Base-by-base conservation (phyloP, 2,797 vertebrate genomes). In the Apogon hyalosoma region DNA sequence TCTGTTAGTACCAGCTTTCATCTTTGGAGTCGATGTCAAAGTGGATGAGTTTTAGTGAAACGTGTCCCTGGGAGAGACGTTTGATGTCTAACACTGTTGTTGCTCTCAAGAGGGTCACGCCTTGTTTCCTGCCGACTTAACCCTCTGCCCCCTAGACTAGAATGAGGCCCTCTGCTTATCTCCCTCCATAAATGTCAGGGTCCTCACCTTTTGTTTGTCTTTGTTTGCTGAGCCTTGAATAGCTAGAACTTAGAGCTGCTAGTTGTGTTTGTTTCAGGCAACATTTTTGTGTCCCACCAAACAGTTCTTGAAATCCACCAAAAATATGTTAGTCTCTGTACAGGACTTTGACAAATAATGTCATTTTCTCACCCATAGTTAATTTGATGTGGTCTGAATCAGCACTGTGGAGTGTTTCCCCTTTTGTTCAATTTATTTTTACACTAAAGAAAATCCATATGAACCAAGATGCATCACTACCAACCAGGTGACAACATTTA, bases 71-170 rank as follows among this genome's bases (percentile, higher is more conserved):
- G 21, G 11, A 31, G 28, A 42, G 38, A 24, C 14, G 33, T 41
- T 18, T 10, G 21, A 18, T 13, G 39, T 58, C 2, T 57, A 24
- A 43, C 13, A 14, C 38, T 21, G 18, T 7, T 55, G 53, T 55
- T 41, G 6, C 3, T 42, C 19, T 41, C 41, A 19, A 21, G 11
- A 4, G 42, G 15, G 49, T 18, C n/a, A 12, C 43, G 38, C 19
- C 47, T 21, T 12, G 1, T 7, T 47, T 66, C 66, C 63, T 56
- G 40, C 31, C 9, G 39, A 15, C 11, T 28, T 13, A 42, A n/a
- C 15, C 59, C 38, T 19, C 24, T 5, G 24, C 24, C 24, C 4
- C 5, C 24, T 28, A 28, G 24, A 28, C 8, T 13, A 15, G 12
- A 19, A 2, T 2, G 42, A 38, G n/a, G 19, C 33, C 28, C 43